Percentiles rank a stretch among this genome's conserved stretches.
Conservation (phyloP, 2,113 vertebrate species). For the Campylorhamphus procurvoides region DNA sequence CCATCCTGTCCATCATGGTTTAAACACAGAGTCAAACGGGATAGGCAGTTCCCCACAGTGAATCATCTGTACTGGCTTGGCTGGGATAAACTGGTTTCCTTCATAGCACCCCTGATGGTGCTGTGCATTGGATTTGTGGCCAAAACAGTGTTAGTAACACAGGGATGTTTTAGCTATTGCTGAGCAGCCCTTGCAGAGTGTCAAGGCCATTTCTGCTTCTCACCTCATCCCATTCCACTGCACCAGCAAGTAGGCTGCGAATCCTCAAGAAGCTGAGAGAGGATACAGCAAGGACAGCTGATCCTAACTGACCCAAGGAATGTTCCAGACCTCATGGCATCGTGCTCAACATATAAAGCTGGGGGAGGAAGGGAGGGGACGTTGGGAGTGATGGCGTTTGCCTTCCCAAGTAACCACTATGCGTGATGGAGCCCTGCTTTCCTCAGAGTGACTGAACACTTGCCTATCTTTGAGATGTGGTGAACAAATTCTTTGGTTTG, state of each 20-base stretch:
- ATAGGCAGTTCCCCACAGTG: neutral
- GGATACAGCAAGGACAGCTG: neutral
- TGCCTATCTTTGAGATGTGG: neutral
- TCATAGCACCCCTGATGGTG: fast-evolving
- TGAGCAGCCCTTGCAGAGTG: neutral
- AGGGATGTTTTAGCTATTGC: neutral
- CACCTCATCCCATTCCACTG: neutral
- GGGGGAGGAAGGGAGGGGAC: neutral
- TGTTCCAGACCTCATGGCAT: no score
- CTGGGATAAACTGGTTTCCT: neutral
- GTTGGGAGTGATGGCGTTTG: neutral
- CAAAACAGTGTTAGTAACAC: neutral
- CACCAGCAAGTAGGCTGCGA: neutral
- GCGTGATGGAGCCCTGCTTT: neutral
- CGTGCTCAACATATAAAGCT: neutral
- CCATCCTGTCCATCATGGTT: neutral
- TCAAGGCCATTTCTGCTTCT: neutral
- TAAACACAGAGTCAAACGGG: neutral
- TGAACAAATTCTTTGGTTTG: neutral
- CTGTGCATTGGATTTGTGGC: neutral
- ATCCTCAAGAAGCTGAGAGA: neutral
- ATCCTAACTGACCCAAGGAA: neutral
- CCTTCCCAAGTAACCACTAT: fast-evolving
- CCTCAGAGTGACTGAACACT: neutral
- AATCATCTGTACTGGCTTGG: neutral